Conservation (phyloP, 2,113 vertebrate species). For the Brevimyrus niger region DNA sequence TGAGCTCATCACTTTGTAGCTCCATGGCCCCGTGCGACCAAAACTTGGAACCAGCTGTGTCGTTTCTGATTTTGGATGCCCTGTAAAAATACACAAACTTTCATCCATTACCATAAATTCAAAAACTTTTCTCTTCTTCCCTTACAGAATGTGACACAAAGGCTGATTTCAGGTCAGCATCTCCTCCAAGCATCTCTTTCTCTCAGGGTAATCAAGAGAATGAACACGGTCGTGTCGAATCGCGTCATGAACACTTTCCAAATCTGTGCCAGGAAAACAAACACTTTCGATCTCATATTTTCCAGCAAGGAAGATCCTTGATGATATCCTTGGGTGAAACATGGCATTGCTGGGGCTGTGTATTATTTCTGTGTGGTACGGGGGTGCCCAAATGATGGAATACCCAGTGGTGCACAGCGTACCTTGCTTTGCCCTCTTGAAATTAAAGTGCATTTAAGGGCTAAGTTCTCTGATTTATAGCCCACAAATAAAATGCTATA, state of each 20-base stretch:
- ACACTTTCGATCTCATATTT: not conserved
- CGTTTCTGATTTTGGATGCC: not conserved
- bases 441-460: constrained; percentile 16
- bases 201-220: not conserved
- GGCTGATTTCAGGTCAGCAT: not conserved
- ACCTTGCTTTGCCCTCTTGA: not conserved
- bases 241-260: not conserved
- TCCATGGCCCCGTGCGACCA: not conserved
- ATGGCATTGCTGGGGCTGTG: not conserved
- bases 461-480: constrained; percentile 13
- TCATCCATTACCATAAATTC: not conserved
- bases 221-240: not conserved
- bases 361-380: not conserved
- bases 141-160: not conserved
- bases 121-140: no score
- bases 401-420: not conserved
- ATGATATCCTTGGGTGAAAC: not conserved
- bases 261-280: not conserved
- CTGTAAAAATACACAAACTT: not conserved
- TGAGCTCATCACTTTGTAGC: not conserved
- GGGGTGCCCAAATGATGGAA: constrained; percentile 9
- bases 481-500: not conserved
- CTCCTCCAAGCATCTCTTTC: not conserved
- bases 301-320: not conserved
- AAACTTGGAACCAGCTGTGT: not conserved